phyloP scores from a whole-genome alignment of 2,797 vertebrate species.

The Hoplostethus atlanticus region DNA sequence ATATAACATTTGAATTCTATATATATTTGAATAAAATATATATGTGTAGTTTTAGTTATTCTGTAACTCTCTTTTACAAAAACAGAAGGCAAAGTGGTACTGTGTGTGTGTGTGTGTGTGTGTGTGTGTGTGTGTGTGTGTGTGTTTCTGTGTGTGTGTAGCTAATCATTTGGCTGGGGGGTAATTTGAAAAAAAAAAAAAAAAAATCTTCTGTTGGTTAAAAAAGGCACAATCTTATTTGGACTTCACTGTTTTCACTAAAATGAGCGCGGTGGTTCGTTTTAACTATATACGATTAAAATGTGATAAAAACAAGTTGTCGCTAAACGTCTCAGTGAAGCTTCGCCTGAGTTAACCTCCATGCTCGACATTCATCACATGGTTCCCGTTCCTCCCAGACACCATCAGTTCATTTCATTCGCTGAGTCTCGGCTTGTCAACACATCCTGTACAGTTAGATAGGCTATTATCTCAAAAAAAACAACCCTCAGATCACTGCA shows the following conservation, averaged over 20 bases:
- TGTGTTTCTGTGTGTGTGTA: constrained; percentile 20
- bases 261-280: constrained; percentile 51
- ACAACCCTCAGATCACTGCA: constrained; percentile 51
- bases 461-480: constrained; percentile 9
- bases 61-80: constrained; percentile 72
- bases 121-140: constrained; percentile 36
- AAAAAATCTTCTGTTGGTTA: constrained; percentile 45
- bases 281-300: constrained; percentile 44
- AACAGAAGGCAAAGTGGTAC: constrained; percentile 81
- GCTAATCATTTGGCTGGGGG: constrained; percentile 39
- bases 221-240: constrained; percentile 80
- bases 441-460: constrained; percentile 38
- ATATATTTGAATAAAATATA: constrained; percentile 83
- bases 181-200: constrained; percentile 33
- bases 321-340: constrained; percentile 54
- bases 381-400: constrained; percentile 12
- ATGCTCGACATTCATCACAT: constrained; percentile 62
- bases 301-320: constrained; percentile 60
- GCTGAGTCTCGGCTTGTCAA: constrained; percentile 14
- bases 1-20: constrained; percentile 84
- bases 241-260: constrained; percentile 61
- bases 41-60: constrained; percentile 71
- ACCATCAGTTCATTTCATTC: constrained; percentile 26
- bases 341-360: constrained; percentile 79
- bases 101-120: constrained; percentile 49